Evolutionary conservation across 2,797 vertebrate species (phyloP).

Genomic region (Glyptemys insculpta): DNA sequence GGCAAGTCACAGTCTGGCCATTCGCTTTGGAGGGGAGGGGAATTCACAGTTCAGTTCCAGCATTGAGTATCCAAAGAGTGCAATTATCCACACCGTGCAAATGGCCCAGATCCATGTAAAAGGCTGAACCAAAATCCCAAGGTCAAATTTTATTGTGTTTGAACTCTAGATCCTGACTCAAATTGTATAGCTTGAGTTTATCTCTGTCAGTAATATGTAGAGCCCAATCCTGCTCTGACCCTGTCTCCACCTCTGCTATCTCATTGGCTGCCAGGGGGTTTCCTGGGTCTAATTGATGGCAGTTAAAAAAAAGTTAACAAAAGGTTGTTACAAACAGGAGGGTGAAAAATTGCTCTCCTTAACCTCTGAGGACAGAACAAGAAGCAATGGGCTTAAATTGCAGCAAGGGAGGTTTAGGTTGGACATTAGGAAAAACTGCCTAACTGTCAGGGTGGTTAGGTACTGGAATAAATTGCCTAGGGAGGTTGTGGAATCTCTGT

Average conservation of each 20-base stretch:
- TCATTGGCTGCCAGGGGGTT: neutral
- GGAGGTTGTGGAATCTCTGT: neutral
- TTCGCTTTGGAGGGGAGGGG: neutral
- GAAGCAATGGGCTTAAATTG: neutral
- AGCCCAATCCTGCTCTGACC: neutral
- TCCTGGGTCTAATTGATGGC: neutral
- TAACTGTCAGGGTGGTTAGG: neutral
- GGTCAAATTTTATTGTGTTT: rapidly evolving
- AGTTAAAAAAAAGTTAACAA: neutral
- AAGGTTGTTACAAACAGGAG: neutral
- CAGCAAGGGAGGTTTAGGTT: neutral
- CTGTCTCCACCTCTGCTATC: neutral
- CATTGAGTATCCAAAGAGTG: neutral
- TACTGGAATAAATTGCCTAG: neutral
- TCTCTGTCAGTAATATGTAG: neutral
- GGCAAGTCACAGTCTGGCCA: neutral
- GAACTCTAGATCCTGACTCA: neutral
- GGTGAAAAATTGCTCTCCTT: neutral
- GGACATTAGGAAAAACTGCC: neutral
- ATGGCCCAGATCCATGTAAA: neutral
- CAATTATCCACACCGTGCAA: neutral
- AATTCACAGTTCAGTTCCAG: neutral
- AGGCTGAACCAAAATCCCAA: neutral
- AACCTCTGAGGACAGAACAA: neutral
- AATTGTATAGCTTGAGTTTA: neutral